Evolutionary conservation across 2,113 vertebrate species (phyloP), one percentile per base, ranked within the genome.

Genomic region (Notothenia rossii): DNA sequence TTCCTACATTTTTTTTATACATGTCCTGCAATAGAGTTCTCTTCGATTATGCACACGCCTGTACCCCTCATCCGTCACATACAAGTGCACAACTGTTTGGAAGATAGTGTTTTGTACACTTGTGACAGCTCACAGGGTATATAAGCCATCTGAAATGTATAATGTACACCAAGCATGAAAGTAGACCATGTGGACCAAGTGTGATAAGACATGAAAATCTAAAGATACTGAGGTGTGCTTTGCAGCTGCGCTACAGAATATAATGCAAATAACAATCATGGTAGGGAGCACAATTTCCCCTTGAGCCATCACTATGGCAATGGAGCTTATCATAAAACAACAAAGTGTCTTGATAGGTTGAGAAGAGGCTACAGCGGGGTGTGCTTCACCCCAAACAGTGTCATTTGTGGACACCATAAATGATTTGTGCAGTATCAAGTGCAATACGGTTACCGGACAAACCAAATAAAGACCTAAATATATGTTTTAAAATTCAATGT

Each of bases 191-290:
- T 81, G 84, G 73, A 82, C 72, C 36, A 65, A 73, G 63, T 43
- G 84, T 76, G 79, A 88, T 81, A 81, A 88, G 74, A 82, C 77
- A 70, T 33, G 66, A 64, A 50, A 71, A 77, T 59, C 46, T 36
- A 8, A 46, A 72, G 80, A 63, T 43, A 80, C 60, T 3, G 62
- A 72, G 71, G 69, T 40, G 12, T 66, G 61, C 77, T 72, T 78
- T 58, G 63, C 67, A 79, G 77, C 77, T 33, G 33, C 36, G 61
- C 67, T 22, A 45, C 36, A 75, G 54, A 36, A 66, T 20, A 50
- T 77, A 53, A 75, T 81, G 74, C 63, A 85, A 76, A 89, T 51
- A 61, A 46, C 43, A 51, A 58, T 65, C 49, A 81, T 67, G 58
- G 48, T 20, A 56, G 45, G 20, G 59, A 50, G 71, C 59, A 48